Conservation (phyloP, 2,888 invertebrate genomes). For the Sepiola atlantica region DNA sequence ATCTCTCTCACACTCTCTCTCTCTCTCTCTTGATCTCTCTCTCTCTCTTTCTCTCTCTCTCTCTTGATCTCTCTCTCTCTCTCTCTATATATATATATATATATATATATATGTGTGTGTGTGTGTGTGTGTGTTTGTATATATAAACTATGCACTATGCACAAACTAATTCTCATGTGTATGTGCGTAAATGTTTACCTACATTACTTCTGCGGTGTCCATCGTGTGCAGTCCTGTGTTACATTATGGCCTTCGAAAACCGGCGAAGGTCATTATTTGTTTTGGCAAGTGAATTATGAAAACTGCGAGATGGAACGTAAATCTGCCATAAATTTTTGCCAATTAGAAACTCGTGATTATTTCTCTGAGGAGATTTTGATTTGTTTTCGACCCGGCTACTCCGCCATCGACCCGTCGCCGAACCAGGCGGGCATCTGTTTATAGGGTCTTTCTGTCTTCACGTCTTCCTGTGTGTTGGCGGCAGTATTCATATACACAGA, state of each 20-base stretch:
- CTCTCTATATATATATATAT: not conserved
- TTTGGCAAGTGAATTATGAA: slow-evolving; percentile 12
- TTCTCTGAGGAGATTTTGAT: slow-evolving; percentile 8
- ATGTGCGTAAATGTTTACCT: no score
- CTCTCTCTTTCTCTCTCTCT: no score
- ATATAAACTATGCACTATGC: no score
- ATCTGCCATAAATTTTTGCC: not conserved
- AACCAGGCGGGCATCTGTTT: no score
- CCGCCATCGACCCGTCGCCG: not conserved
- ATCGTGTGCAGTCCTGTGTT: not conserved
- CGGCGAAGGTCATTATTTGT: not conserved
- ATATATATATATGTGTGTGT: not conserved
- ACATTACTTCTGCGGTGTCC: no score
- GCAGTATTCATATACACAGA: no score
- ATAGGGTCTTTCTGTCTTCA: not conserved
- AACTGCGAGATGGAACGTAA: not conserved
- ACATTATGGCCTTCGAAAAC: not conserved
- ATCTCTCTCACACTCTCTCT: no score
- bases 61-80: no score
- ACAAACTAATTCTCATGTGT: no score
- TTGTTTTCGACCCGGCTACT: not conserved
- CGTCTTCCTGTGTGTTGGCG: not conserved
- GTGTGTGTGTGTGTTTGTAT: not conserved
- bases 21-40: no score
- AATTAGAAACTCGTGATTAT: not conserved